Percentiles rank a stretch among this genome's conserved stretches.
phyloP scores from a whole-genome alignment of 1,140 invertebrate genomes.

The Penaeus japonicus region DNA sequence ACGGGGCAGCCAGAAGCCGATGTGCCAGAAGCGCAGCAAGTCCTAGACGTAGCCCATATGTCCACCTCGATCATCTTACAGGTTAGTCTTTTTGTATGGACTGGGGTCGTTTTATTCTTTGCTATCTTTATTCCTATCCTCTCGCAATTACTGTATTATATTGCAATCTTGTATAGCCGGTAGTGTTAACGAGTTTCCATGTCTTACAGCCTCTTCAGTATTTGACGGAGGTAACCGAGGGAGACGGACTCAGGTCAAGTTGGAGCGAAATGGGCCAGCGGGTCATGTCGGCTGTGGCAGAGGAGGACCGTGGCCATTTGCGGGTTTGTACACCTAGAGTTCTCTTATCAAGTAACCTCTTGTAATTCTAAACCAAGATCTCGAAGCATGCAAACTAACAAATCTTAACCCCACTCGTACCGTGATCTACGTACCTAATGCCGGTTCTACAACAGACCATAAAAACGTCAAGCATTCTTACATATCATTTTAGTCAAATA shows the following conservation, averaged over 20 bases:
- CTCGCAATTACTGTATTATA: neutral
- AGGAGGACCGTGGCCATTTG: neutral
- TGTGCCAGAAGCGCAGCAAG: neutral
- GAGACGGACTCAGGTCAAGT: neutral
- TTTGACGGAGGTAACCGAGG: neutral
- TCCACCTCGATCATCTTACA: neutral
- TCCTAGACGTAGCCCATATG: neutral
- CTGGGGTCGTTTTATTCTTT: neutral
- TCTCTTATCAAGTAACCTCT: too few species aligned
- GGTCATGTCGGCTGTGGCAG: neutral
- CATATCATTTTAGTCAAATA: too few species aligned
- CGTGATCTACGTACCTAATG: too few species aligned
- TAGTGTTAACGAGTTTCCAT: neutral
- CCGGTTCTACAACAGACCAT: too few species aligned
- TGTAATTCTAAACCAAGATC: too few species aligned
- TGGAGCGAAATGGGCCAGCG: neutral
- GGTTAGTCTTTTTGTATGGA: neutral
- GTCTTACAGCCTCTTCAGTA: neutral
- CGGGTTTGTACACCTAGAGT: neutral
- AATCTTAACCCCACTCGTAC: too few species aligned
- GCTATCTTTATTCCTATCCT: neutral
- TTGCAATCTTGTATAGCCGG: neutral
- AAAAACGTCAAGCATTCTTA: too few species aligned
- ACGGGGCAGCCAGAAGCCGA: neutral
- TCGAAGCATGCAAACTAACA: too few species aligned